A percentile compares a stretch with the other conserved stretches of the same genome.
phyloP scores from a whole-genome alignment of 2,113 vertebrate genomes.

The Xiphophorus maculatus region DNA sequence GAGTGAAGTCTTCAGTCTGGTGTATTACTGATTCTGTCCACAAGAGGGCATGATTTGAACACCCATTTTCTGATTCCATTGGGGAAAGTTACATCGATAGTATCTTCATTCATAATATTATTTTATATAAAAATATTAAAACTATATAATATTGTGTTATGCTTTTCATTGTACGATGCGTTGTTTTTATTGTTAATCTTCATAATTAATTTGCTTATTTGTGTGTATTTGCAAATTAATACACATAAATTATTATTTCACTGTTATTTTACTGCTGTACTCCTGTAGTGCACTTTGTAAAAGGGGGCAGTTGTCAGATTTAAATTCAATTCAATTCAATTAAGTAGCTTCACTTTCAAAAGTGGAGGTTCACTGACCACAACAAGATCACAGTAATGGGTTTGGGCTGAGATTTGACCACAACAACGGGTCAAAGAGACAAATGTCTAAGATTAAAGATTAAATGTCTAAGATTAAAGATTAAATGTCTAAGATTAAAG shows the following conservation, averaged over 20 bases:
- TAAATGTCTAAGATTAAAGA: neutral
- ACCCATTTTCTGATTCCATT: neutral
- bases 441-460: neutral
- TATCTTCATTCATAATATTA: neutral
- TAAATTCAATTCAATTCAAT: too few relatives aligned
- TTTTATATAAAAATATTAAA: neutral
- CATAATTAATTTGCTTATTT: neutral
- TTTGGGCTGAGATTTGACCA: neutral
- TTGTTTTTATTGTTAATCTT: neutral
- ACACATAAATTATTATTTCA: too few relatives aligned
- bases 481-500: neutral
- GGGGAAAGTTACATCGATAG: too few relatives aligned
- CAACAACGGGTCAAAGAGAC: neutral
- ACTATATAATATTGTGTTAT: too few relatives aligned
- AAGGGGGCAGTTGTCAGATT: neutral
- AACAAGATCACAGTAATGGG: neutral
- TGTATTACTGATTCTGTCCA: constrained; percentile 18
- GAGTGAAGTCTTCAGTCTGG: neutral
- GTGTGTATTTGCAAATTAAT: neutral
- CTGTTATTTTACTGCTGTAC: neutral
- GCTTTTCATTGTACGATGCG: neutral
- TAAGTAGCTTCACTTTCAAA: neutral
- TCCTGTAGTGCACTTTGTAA: neutral
- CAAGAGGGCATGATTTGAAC: constrained; percentile 15
- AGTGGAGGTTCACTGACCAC: neutral